Conservation (phyloP, 2,888 invertebrate species). For the Lasioglossum vierecki region DNA sequence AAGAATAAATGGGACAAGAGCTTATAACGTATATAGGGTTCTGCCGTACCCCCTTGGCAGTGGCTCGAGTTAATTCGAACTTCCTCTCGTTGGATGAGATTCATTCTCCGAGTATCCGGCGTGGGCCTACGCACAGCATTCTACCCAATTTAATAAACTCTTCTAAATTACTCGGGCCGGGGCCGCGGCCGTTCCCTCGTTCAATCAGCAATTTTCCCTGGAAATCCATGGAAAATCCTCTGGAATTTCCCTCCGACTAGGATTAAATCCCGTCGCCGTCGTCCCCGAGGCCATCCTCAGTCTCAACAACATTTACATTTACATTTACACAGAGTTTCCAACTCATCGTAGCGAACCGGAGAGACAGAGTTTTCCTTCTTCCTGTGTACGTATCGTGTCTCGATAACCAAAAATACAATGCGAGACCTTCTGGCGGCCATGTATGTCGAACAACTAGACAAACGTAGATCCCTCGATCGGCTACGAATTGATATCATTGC, state of each 20-base stretch:
- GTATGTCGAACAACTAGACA: background rate
- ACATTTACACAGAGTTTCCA: background rate
- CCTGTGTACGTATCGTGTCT: background rate
- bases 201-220: conserved; percentile 65
- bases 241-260: conserved; percentile 41
- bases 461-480: background rate
- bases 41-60: conserved; percentile 68
- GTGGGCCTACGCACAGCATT: conserved; percentile 82
- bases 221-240: conserved; percentile 63
- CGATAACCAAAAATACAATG: background rate
- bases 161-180: conserved; percentile 75
- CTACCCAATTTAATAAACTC: conserved; percentile 83
- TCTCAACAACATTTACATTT: conserved; percentile 11
- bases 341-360: background rate
- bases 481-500: conserved; percentile 42
- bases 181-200: conserved; percentile 65
- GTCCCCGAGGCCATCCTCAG: background rate
- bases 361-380: background rate
- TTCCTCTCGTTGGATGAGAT: conserved; percentile 83
- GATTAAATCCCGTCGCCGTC: conserved; percentile 14
- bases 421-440: background rate
- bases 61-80: conserved; percentile 82
- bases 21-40: conserved; percentile 66
- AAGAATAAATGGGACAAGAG: conserved; percentile 70
- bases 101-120: conserved; percentile 83